Base-by-base conservation (phyloP, 2,888 invertebrate species). In the Macrosoma leucophasiata region DNA sequence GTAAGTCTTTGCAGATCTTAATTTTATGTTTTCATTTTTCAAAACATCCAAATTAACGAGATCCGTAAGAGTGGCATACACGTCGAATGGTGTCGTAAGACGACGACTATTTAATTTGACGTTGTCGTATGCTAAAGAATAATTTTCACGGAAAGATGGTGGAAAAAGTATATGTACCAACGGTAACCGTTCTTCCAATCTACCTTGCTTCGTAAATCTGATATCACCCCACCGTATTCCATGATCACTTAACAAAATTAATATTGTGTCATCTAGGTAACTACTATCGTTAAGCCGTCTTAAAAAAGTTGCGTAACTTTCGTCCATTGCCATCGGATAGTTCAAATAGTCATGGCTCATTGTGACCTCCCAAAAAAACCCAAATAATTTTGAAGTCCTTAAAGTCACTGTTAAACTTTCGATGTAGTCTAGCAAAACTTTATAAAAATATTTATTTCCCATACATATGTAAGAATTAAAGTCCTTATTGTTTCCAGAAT, bases 191-290 rank as follows among this genome's bases (percentile, higher is more conserved):
- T 95, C 96, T 69, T 97, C 97, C 59, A 96, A 85, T 59, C 90
- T 86, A 1, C 94, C 94, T 71, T 96, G 94, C 67, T 92, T 93
- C 0, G 96, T 96, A 48, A 87, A 84, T 6, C 95, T 86, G 49
- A 95, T 94, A 4, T 86, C 86, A 2, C 96, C 96, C 90, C 93
- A 96, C 40, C 96, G 82, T 37, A 95, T 89, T 0, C 97, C 97
- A 58, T 97, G 97, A 62, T 97, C 97, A 65, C 96, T 96, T 81
- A 96, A 84, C 6, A 94, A 65, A 30, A 95, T 79, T 8, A 92
- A 52, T 23, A 89, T 84, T 0, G 94, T 93, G 13, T 88, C 85
- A 30, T 92, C 87, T 32, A 94, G 72, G 32, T 87, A 72, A 1
- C 85, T 81, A 2, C 76, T 62, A 0, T 66, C 50, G 19, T 87